phyloP scores from a whole-genome alignment of 1,140 invertebrate species.

The Tyrophagus putrescentiae region DNA sequence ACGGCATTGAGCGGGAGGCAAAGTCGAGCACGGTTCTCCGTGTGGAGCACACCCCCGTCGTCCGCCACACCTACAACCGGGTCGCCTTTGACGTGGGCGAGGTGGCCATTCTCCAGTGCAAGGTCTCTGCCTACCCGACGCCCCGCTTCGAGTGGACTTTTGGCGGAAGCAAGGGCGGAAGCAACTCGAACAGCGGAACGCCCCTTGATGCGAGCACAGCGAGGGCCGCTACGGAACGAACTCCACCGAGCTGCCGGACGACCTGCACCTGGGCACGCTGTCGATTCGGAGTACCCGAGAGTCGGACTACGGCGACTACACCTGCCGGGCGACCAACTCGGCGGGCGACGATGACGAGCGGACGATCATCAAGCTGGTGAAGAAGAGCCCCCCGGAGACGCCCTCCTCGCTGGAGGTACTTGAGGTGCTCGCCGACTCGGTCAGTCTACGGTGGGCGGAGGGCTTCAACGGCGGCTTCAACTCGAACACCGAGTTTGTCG shows the following conservation, averaged over 20 bases:
- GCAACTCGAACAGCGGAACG: no score
- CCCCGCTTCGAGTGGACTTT: conserved; percentile 83
- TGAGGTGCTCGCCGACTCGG: conserved; percentile 44
- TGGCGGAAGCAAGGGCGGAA: conserved; percentile 43
- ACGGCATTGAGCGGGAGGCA: conserved; percentile 67
- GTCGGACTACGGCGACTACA: conserved; percentile 75
- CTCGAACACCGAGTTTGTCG: conserved; percentile 65
- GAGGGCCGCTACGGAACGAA: conserved; percentile 52
- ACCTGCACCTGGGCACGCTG: conserved; percentile 64
- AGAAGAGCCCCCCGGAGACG: conserved; percentile 49
- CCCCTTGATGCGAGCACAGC: conserved; percentile 35
- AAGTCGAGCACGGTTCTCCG: conserved; percentile 24
- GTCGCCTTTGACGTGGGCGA: conserved; percentile 71
- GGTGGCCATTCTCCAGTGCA: conserved; percentile 65
- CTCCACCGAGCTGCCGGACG: conserved; percentile 58
- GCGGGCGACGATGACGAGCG: conserved; percentile 45
- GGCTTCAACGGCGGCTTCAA: conserved; percentile 70
- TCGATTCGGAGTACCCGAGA: conserved; percentile 53
- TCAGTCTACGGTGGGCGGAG: conserved; percentile 62
- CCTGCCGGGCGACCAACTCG: conserved; percentile 61
- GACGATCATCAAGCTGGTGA: conserved; percentile 51
- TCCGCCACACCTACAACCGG: conserved; percentile 65
- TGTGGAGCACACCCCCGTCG: conserved; percentile 59
- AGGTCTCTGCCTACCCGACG: conserved; percentile 75
- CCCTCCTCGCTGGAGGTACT: conserved; percentile 47